Conservation (phyloP, 2,888 invertebrate genomes). For the Stomorhina lunata region DNA sequence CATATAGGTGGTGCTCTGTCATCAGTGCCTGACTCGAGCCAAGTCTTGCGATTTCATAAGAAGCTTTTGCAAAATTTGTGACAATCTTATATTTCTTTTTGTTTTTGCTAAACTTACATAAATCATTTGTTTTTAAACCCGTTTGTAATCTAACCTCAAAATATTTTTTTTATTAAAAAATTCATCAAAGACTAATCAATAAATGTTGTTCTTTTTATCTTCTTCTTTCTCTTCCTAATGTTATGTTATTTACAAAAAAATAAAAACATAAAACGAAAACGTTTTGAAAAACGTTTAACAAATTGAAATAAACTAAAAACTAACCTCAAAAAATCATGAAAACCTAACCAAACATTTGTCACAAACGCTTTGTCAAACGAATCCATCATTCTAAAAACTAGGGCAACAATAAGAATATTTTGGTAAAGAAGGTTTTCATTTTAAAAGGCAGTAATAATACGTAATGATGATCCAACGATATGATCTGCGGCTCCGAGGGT, state of each 20-base stretch:
- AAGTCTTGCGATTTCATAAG: too few relatives aligned
- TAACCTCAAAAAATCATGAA: slow-evolving; percentile 29
- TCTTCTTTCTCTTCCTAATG: slow-evolving; percentile 54
- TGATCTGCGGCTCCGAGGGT: slow-evolving; percentile 77
- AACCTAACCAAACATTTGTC: slow-evolving; percentile 32
- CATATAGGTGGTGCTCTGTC: too few relatives aligned
- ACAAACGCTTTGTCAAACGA: slow-evolving; percentile 18
- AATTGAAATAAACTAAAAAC: slow-evolving; percentile 38
- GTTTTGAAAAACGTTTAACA: slow-evolving; percentile 13
- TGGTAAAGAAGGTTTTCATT: slow-evolving; percentile 81
- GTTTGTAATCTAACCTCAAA: too few relatives aligned
- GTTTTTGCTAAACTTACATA: too few relatives aligned
- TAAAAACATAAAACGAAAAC: slow-evolving; percentile 53
- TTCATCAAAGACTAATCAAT: slow-evolving; percentile 53
- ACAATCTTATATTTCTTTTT: too few relatives aligned
- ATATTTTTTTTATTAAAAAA: slow-evolving; percentile 16
- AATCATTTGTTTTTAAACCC: too few relatives aligned
- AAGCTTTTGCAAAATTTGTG: too few relatives aligned
- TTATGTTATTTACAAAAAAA: slow-evolving; percentile 4
- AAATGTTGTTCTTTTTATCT: slow-evolving; percentile 60
- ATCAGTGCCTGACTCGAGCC: too few relatives aligned
- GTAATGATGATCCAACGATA: slow-evolving; percentile 80
- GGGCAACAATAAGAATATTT: slow-evolving; percentile 80
- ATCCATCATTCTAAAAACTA: slow-evolving; percentile 61
- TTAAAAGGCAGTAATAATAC: slow-evolving; percentile 80